Evolutionary conservation across 2,888 invertebrate species (phyloP), one percentile per base, ranked within the genome.

Genomic region (Bugulina stolonifera): DNA sequence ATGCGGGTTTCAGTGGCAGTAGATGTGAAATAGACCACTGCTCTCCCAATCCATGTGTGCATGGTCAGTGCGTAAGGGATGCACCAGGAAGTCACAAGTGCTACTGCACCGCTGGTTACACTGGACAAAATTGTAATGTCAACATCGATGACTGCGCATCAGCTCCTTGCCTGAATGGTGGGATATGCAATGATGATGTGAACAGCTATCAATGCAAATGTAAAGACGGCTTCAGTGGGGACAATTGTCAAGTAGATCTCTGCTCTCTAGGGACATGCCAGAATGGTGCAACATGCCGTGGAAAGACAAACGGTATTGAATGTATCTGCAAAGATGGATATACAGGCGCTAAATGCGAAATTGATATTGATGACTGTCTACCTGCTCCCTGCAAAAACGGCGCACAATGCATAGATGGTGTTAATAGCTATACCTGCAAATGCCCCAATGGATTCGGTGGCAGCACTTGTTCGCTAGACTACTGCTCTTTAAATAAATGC

Each of bases 21-120:
- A 25, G n/a, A 57, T 57, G 57, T 57, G 57, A 57, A 25, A 27
- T 57, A 5, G 57, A 57, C n/a, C 57, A 27, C 23, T 57, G 57
- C 25, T 57, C 23, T 57, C 25, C 57, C 3, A 57, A 23, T 57
- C 57, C 57, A 14, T 57, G 57, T 23, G n/a, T 27, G 3, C n/a
- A 57, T n/a, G 57, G 57, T 25, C 25, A 25, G n/a, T 57, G 57
- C 57, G n/a, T 25, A 25, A 57, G n/a, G 23, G 27, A 22, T 27
- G 3, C 5, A 5, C 25, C 57, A 57, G 57, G 57, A 27, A 57
- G 27, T 27, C 25, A 57, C n/a, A 23, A 57, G 10, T 57, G 57
- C 57, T 5, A 5, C 3, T 57, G 57, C 23, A 57, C 5, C 10
- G 57, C 57, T 14, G 57, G 57, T 3, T 57, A 57, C n/a, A 27